phyloP scores from a whole-genome alignment of 2,113 vertebrate species.

The Proterorhinus semilunaris region DNA sequence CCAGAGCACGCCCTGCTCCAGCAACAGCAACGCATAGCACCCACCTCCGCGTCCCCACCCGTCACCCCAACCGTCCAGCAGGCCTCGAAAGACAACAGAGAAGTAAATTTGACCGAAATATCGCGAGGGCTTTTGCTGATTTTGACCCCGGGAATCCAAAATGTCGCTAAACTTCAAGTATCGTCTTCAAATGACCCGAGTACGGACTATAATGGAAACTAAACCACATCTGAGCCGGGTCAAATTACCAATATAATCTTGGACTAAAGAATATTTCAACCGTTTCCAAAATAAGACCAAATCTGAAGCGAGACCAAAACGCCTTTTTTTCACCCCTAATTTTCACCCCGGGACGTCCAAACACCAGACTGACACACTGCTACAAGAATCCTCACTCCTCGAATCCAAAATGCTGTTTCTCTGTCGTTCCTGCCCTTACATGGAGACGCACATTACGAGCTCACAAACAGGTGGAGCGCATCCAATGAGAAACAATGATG shows the following conservation, averaged over 20 bases:
- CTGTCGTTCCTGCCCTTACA: slow-evolving; percentile 54
- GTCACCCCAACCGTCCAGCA: slow-evolving; percentile 31
- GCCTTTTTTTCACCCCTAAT: slow-evolving; percentile 4
- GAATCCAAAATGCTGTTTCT: slow-evolving; percentile 59
- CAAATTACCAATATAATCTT: not conserved
- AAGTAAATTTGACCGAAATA: slow-evolving; percentile 42
- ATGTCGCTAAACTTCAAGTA: no score
- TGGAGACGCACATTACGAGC: slow-evolving; percentile 35
- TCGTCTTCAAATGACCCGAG: no score
- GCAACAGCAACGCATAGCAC: slow-evolving; percentile 88
- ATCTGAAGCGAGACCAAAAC: slow-evolving; percentile 27
- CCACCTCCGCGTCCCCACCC: not conserved
- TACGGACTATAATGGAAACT: no score
- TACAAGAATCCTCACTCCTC: slow-evolving; percentile 34
- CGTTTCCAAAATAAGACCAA: not conserved
- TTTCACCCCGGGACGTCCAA: slow-evolving; percentile 11
- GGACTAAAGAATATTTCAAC: not conserved
- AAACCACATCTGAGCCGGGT: no score
- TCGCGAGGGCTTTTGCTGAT: no score
- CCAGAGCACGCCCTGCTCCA: slow-evolving; percentile 95
- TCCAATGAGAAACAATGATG: slow-evolving; percentile 12
- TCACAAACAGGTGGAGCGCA: slow-evolving; percentile 38
- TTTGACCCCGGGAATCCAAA: no score
- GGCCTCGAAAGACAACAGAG: slow-evolving; percentile 21
- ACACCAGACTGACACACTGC: slow-evolving; percentile 6